These are phyloP conservation scores for Meiosimyza decipiens DNA, from an alignment of 2,888 invertebrate genomes.

Conservation along the genomic window DNA sequence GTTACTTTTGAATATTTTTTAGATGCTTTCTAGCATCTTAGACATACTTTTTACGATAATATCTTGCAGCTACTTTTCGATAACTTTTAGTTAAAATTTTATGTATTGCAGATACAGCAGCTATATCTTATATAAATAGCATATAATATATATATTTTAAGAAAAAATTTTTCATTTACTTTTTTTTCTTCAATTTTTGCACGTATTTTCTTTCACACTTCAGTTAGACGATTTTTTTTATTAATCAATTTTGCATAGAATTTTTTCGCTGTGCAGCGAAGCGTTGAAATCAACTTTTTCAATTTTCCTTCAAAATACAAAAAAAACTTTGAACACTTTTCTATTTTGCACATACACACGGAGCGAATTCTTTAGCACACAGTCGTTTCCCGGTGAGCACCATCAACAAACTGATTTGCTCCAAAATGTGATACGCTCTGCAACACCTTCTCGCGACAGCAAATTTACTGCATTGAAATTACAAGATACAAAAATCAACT, in stretches of 20 bases:
- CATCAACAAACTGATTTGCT: conserved; percentile 38
- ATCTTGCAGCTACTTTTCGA: too few relatives aligned
- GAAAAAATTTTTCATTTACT: conserved; percentile 24
- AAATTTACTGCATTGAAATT: not conserved
- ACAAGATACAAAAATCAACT: conserved; percentile 13
- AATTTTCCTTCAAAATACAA: not conserved
- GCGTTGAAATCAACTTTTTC: not conserved
- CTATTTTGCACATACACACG: not conserved
- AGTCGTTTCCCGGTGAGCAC: conserved; percentile 38
- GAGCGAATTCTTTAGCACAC: not conserved
- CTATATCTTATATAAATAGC: not conserved
- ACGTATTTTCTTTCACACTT: not conserved
- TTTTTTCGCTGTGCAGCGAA: conserved; percentile 15
- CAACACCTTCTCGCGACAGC: conserved; percentile 13
- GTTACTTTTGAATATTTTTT: too few relatives aligned
- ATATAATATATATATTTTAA: not conserved
- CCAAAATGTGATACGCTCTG: not conserved
- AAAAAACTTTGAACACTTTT: not conserved
- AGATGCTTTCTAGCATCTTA: too few relatives aligned
- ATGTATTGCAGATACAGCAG: too few relatives aligned
- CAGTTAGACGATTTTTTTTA: not conserved
- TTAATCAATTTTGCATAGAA: too few relatives aligned
- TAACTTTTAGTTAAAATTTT: too few relatives aligned
- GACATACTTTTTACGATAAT: too few relatives aligned
- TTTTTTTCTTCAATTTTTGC: conserved; percentile 10